Percentiles rank a stretch among this genome's conserved stretches.
Evolutionary conservation across 2,888 invertebrate species (phyloP).

Genomic region (Drosophila anomalata): DNA sequence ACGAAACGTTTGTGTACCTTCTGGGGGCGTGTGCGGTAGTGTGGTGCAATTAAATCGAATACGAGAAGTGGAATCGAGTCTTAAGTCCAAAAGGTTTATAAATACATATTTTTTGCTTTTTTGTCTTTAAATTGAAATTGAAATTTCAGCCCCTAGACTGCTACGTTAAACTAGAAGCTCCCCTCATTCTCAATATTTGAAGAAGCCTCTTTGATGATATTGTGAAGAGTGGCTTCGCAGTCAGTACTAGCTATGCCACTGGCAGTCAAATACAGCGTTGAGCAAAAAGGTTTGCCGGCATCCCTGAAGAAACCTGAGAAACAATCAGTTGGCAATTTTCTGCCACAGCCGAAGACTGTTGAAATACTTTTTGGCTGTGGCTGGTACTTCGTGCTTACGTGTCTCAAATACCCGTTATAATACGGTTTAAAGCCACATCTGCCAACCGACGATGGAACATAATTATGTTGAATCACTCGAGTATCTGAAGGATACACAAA

Average conservation of each 20-base stretch:
- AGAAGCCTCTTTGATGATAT: too few species aligned
- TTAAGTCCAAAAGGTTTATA: background rate
- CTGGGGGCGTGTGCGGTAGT: constrained; percentile 4
- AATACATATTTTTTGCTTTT: constrained; percentile 5
- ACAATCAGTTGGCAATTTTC: constrained; percentile 65
- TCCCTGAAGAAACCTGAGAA: constrained; percentile 48
- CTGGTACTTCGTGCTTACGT: constrained; percentile 63
- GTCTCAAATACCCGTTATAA: constrained; percentile 61
- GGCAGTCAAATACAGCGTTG: too few species aligned
- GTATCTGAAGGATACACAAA: constrained; percentile 61
- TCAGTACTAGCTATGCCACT: too few species aligned
- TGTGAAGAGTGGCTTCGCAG: too few species aligned
- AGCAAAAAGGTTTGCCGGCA: constrained; percentile 1
- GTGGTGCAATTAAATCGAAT: constrained; percentile 16
- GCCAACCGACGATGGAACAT: constrained; percentile 52
- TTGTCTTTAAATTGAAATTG: background rate
- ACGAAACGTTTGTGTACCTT: background rate
- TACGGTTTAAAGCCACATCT: constrained; percentile 59
- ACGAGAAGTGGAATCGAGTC: constrained; percentile 1
- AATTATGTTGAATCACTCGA: constrained; percentile 72
- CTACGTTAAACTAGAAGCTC: background rate
- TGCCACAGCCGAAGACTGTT: constrained; percentile 57
- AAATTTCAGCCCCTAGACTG: background rate
- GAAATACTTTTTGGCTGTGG: constrained; percentile 72
- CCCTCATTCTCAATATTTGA: background rate